Percentiles rank a stretch among this genome's conserved stretches.
Evolutionary conservation across 2,888 invertebrate genomes (phyloP).

Genomic region (Amphimallon solstitiale): DNA sequence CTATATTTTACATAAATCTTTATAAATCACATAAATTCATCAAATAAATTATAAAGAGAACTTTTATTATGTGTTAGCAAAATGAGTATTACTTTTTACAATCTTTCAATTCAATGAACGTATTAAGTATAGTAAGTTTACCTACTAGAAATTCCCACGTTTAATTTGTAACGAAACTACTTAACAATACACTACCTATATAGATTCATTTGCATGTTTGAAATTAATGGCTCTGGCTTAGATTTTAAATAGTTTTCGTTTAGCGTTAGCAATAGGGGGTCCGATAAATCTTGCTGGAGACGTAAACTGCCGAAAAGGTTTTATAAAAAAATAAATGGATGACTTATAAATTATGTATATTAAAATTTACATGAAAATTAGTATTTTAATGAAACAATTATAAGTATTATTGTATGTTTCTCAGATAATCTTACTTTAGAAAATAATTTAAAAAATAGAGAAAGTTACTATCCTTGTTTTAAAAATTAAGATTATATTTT

Average conservation of each 20-base stretch:
- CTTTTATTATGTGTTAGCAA: slow-evolving; percentile 20
- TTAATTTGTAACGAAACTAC: slow-evolving; percentile 11
- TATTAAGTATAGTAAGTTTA: background rate
- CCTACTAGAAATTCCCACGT: background rate
- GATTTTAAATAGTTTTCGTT: slow-evolving; percentile 15
- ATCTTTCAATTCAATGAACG: slow-evolving; percentile 9
- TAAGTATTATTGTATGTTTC: too few species aligned
- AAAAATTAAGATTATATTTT: too few species aligned
- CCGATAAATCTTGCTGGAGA: background rate
- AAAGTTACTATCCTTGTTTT: too few species aligned
- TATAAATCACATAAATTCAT: slow-evolving; percentile 8
- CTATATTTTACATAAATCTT: slow-evolving; percentile 1
- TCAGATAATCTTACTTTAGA: too few species aligned
- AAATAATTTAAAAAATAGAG: too few species aligned
- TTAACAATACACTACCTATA: background rate
- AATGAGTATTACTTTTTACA: slow-evolving; percentile 1
- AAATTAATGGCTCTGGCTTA: slow-evolving; percentile 18
- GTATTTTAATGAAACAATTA: background rate
- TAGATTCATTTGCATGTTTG: slow-evolving; percentile 25
- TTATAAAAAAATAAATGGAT: background rate
- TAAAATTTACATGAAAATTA: slow-evolving; percentile 2
- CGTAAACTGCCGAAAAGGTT: background rate
- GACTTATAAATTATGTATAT: slow-evolving; percentile 3
- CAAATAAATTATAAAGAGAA: slow-evolving; percentile 1
- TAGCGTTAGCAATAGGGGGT: slow-evolving; percentile 13